Conservation (phyloP, 1,140 invertebrate genomes). For the Araneus ventricosus region DNA sequence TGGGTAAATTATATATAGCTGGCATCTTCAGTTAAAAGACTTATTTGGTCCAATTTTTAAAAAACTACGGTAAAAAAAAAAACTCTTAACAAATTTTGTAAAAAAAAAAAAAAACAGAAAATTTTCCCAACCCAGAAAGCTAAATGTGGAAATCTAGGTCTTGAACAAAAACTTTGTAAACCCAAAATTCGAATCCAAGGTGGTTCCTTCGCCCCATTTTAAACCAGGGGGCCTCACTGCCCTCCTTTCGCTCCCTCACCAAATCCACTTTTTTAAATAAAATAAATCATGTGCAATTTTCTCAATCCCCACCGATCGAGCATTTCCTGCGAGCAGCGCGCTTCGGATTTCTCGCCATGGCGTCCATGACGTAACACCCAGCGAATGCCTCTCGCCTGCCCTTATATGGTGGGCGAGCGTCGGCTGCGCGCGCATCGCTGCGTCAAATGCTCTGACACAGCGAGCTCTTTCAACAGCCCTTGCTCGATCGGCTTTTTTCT, state of each 20-base stretch:
- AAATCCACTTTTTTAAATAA: conserved; percentile 10
- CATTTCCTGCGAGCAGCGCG: conserved; percentile 35
- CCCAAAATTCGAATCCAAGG: no score
- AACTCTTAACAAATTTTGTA: no score
- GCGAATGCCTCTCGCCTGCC: conserved; percentile 69
- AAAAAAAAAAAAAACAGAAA: no score
- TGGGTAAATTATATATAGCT: no score
- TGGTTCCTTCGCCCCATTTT: neutral
- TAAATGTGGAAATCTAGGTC: no score
- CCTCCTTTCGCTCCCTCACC: neutral
- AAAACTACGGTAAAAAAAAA: no score
- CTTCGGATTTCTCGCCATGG: conserved; percentile 70
- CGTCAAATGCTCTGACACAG: conserved; percentile 65
- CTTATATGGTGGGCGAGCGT: conserved; percentile 75
- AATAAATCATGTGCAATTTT: neutral
- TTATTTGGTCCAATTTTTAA: no score
- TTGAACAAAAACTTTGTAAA: no score
- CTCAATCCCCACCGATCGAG: conserved; percentile 8
- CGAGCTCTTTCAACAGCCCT: conserved; percentile 35
- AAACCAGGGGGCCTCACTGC: neutral
- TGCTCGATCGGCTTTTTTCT: conserved; percentile 26
- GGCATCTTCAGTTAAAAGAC: no score
- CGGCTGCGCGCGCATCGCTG: conserved; percentile 74
- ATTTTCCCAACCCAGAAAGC: no score
- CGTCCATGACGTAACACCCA: conserved; percentile 66